Evolutionary conservation across 2,113 vertebrate genomes (phyloP), one percentile per base, ranked within the genome.

Genomic region (Gnathochromis pfefferi): DNA sequence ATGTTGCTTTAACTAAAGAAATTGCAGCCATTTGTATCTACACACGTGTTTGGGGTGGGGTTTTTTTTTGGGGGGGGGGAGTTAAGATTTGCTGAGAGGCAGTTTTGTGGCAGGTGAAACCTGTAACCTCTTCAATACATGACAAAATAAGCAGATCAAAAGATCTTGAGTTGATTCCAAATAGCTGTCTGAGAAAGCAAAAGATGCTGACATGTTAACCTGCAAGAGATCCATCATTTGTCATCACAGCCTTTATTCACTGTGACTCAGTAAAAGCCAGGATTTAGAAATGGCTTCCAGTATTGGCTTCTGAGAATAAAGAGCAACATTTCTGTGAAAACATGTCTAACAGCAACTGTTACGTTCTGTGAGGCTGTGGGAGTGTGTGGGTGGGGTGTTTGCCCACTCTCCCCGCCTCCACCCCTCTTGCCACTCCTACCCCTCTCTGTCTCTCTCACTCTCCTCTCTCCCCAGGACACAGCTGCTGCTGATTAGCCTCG

Each of bases 1-100:
- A 12, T 13, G 7, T 68, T n/a, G 10, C 4, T n/a, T 65, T 38
- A 21, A 65, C 10, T 65, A 38, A 38, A 65, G 7, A 38, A 21
- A n/a, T 65, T 65, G 13, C 63, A 14, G 33, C 63, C 33, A 68
- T 21, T 38, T 40, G 7, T 2, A 68, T 21, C 11, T 26, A 35
- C 31, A 35, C 13, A 1, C 0, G 3, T 14, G 54, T 57, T 23
- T 12, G 11, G 11, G 4, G 0, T 4, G 33, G 3, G 4, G 0
- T 1, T 1, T 16, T 3, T 1, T 7, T 6, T 6, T 6, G 6
- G 2, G 3, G 14, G 19, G 2, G n/a, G 4, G 3, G 1, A 0
- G 5, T 0, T 4, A 2, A n/a, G 10, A 38, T 21, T 38, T 21
- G 7, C 19, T 21, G 7, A 38, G 19, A 21, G 19, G 63, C 63